A percentile compares a stretch with the other conserved stretches of the same genome.
Conservation (phyloP, 2,113 vertebrate species). For the Polypterus bichir region DNA sequence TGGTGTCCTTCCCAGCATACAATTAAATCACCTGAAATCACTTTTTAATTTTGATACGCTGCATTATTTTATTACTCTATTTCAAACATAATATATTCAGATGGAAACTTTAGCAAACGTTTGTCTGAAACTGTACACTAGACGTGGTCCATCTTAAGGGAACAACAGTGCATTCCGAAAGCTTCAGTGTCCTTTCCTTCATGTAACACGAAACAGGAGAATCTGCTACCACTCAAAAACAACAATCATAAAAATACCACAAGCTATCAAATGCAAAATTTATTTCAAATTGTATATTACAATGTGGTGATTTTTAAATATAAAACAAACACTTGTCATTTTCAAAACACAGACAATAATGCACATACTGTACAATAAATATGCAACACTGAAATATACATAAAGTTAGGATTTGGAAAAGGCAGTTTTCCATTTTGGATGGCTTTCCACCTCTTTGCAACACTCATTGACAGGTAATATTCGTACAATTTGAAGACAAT, state of each 20-base stretch:
- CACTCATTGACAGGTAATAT: constrained; percentile 69
- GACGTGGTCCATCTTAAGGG: too few species aligned
- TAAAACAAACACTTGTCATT: constrained; percentile 72
- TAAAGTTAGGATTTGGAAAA: constrained; percentile 41
- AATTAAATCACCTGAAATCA: too few species aligned
- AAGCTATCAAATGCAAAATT: constrained; percentile 90
- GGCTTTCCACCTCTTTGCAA: constrained; percentile 54
- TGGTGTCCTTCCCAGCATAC: too few species aligned
- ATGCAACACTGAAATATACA: constrained; percentile 71
- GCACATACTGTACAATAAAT: constrained; percentile 69
- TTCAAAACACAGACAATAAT: constrained; percentile 62
- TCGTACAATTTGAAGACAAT: constrained; percentile 64
- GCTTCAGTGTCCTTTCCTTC: too few species aligned
- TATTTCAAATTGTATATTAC: constrained; percentile 92
- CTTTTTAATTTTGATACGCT: too few species aligned
- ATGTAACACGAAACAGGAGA: too few species aligned
- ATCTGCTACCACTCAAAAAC: not conserved
- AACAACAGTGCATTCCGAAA: too few species aligned
- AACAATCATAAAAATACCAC: constrained; percentile 36
- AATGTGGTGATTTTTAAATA: constrained; percentile 65
- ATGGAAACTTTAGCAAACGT: too few species aligned
- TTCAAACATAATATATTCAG: too few species aligned
- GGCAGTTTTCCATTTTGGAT: constrained; percentile 55
- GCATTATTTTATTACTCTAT: too few species aligned
- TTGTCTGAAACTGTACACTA: too few species aligned